Evolutionary conservation across 2,113 vertebrate species (phyloP).

Genomic region (Taxidea taxus): DNA sequence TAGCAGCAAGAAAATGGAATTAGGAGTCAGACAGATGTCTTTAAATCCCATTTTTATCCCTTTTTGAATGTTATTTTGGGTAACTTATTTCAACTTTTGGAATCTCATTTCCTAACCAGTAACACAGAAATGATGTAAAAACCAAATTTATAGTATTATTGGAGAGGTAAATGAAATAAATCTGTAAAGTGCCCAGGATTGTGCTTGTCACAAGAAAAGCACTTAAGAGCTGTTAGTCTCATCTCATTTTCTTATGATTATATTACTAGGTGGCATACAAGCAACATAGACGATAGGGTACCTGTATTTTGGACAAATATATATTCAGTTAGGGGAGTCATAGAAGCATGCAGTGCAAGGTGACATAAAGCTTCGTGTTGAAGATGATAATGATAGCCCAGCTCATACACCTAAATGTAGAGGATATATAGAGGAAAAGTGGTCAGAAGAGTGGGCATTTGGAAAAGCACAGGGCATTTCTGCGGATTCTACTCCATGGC

Average conservation of each 20-base stretch:
- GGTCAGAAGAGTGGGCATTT: background rate
- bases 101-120: slow-evolving; percentile 38
- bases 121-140: background rate
- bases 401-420: background rate
- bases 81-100: slow-evolving; percentile 9
- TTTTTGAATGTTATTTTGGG: background rate
- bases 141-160: background rate
- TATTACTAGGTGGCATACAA: background rate
- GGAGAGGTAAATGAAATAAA: slow-evolving; percentile 5
- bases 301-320: background rate
- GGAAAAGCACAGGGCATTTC: background rate
- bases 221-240: background rate
- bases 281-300: background rate
- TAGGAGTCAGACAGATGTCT: slow-evolving; percentile 7
- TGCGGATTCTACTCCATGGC: background rate
- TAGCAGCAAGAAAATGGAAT: slow-evolving; percentile 44
- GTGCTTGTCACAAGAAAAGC: background rate
- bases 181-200: background rate
- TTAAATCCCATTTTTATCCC: slow-evolving; percentile 9
- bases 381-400: background rate
- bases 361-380: background rate
- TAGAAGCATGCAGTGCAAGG: background rate
- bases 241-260: background rate
- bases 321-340: background rate
- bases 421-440: background rate